Base-by-base conservation (phyloP, 2,113 vertebrate species). In the Herpetotheres cachinnans region DNA sequence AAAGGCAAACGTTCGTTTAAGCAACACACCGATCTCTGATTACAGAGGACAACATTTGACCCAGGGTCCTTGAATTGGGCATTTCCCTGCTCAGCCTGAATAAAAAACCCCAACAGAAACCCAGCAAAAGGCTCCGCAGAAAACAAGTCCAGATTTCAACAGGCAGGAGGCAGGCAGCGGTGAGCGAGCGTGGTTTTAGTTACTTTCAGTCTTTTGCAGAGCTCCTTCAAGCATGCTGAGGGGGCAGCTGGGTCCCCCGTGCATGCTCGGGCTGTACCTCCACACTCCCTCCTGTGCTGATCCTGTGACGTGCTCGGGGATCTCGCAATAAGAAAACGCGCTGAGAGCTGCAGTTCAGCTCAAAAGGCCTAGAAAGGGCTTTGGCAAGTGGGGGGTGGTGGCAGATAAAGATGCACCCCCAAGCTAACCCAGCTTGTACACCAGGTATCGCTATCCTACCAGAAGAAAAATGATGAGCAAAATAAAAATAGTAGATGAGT, bases 401-500 rank as follows among this genome's bases (percentile, higher is more conserved):
- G 22, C 29, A 50, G 32, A 26, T 2, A 47, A 40, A 26, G 58
- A 24, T 0, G 4, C 22, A 62, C 9, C 4, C 47, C 40, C 0
- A 1, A 10, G 34, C 20, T 47, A 22, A n/a, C 9, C 21, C 86
- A 30, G 84, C 59, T 12, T 1, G 6, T 22, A 3, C 40, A 4
- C 16, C 70, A 40, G 42, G 34, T 46, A 30, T 8, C 65, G 2
- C 1, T 6, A 54, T 30, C 73, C 87, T 27, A 25, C 29, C 74
- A 40, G 74, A 18, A 69, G 22, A 27, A 49, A 58, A 76, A 40
- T 20, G 70, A 84, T 44, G 5, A 30, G 32, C 47, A 29, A 65
- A 89, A 73, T 69, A 91, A 85, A 96, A 93, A 80, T 59, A 91
- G 81, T 3, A 69, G 14, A 24, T 90, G 55, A 79, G 52, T 84